phyloP scores from a whole-genome alignment of 2,797 vertebrate genomes.

The Amniataba percoides region DNA sequence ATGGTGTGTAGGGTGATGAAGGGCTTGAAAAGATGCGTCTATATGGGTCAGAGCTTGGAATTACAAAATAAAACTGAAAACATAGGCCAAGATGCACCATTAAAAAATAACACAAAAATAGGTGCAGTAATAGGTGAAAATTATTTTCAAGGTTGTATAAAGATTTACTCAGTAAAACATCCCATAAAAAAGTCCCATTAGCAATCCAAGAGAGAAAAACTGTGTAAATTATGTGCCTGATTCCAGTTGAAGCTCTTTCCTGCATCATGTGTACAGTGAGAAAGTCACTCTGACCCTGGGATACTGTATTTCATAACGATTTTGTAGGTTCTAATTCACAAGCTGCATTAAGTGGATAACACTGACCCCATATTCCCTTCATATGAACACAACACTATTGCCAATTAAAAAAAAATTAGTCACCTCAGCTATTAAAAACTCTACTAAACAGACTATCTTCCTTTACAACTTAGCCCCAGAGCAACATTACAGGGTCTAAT shows the following conservation, averaged over 20 bases:
- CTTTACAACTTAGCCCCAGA: slow-evolving; percentile 22
- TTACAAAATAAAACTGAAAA: slow-evolving; percentile 26
- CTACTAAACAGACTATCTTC: slow-evolving; percentile 24
- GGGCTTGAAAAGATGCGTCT: slow-evolving; percentile 1
- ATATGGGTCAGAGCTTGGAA: slow-evolving; percentile 20
- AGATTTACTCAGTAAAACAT: not conserved
- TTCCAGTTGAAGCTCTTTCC: not conserved
- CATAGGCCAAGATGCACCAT: not conserved
- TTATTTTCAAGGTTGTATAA: not conserved
- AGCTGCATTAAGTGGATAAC: not conserved
- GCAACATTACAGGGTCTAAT: slow-evolving; percentile 32
- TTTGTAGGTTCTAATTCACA: not conserved
- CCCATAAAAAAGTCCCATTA: not conserved
- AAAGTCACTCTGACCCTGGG: not conserved
- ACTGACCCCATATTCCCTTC: not conserved
- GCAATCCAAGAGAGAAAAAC: no score
- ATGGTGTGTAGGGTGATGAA: slow-evolving; percentile 41
- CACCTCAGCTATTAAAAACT: slow-evolving; percentile 35
- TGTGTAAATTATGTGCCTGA: not conserved
- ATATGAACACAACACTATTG: slow-evolving; percentile 1
- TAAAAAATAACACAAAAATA: not conserved
- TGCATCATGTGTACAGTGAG: not conserved
- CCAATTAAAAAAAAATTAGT: slow-evolving; percentile 13
- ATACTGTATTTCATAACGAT: not conserved
- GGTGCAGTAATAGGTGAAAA: not conserved